phyloP scores from a whole-genome alignment of 2,113 vertebrate genomes.

The Scytalopus superciliaris region DNA sequence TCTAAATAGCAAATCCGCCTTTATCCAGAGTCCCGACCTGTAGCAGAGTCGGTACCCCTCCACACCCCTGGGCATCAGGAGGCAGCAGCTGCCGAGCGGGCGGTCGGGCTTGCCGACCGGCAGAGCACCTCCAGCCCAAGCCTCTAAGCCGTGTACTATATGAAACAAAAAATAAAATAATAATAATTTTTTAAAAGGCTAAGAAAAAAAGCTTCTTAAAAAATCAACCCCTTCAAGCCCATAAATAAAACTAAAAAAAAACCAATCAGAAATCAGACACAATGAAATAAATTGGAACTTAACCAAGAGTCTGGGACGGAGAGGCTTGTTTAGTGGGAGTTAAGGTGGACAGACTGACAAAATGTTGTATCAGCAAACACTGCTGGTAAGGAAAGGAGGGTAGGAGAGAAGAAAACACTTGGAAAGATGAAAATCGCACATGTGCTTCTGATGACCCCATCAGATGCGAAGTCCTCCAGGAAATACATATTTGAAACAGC shows the following conservation, averaged over 20 bases:
- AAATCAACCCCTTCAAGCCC: neutral
- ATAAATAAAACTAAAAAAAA: neutral
- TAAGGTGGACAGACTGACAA: neutral
- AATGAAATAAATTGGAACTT: neutral
- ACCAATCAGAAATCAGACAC: neutral
- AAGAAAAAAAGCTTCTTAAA: neutral
- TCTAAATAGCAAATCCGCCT: too few relatives aligned
- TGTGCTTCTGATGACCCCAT: conserved; percentile 58
- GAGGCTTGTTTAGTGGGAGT: neutral
- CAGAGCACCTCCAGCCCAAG: neutral
- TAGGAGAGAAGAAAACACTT: neutral
- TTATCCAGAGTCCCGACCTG: neutral
- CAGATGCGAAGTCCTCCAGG: conserved; percentile 51
- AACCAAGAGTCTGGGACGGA: neutral
- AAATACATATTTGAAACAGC: conserved; percentile 62
- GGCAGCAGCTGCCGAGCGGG: neutral
- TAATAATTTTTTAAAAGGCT: neutral
- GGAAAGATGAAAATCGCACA: conserved; percentile 47
- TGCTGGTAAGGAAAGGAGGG: neutral
- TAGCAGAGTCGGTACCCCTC: neutral
- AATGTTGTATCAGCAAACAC: neutral
- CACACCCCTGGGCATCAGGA: neutral
- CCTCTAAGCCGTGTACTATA: neutral
- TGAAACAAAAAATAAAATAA: too few relatives aligned
- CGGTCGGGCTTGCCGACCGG: too few relatives aligned